Percentiles rank a stretch among this genome's conserved stretches.
Conservation (phyloP, 2,797 vertebrate species). For the Acropternis orthonyx region DNA sequence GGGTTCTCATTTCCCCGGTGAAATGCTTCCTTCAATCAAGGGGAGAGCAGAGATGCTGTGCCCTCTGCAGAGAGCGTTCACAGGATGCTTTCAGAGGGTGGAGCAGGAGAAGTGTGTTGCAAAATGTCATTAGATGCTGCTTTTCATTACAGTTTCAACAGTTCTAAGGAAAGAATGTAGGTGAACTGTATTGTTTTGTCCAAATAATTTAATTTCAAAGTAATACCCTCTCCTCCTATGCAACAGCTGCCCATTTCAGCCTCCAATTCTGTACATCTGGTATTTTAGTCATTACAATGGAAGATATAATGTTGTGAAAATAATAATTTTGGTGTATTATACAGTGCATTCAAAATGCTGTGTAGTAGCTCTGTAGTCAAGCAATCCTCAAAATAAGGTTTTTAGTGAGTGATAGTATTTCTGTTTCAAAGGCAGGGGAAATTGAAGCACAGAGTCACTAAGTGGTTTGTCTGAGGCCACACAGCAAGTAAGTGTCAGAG, state of each 20-base stretch:
- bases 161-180: neutral
- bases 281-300: constrained; percentile 5
- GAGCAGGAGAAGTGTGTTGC: neutral
- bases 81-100: neutral
- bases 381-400: neutral
- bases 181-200: neutral
- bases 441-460: constrained; percentile 35
- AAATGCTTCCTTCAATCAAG: neutral
- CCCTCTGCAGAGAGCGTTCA: neutral
- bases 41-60: neutral
- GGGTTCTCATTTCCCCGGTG: neutral
- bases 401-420: constrained; percentile 21
- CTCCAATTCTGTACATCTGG: constrained; percentile 16
- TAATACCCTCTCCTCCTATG: neutral
- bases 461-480: constrained; percentile 68
- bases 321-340: neutral
- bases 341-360: neutral
- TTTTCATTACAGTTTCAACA: neutral
- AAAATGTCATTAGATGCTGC: neutral
- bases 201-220: neutral
- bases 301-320: neutral
- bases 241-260: neutral
- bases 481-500: constrained; percentile 60
- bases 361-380: constrained; percentile 47
- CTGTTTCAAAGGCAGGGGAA: constrained; percentile 53